Evolutionary conservation across 2,888 invertebrate species (phyloP), one percentile per base, ranked within the genome.

Genomic region (Stictocephala bisonia): DNA sequence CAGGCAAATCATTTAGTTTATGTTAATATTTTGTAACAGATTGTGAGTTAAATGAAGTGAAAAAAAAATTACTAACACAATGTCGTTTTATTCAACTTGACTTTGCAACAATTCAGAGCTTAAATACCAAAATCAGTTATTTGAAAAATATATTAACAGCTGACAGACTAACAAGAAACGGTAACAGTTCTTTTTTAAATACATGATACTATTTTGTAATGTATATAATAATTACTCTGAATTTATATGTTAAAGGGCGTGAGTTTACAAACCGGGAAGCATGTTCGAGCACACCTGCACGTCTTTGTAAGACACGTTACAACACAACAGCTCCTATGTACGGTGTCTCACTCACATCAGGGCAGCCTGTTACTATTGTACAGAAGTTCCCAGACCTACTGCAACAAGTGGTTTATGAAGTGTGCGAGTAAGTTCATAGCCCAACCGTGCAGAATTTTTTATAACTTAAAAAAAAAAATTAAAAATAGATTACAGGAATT

Each of bases 261-360:
- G 83, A 85, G 24, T 84, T 80, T 84, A 75, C 83, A 85, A 71
- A 78, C 83, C 71, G 84, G 82, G 76, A 82, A 75, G 81, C 84
- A 1, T 87, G 90, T 79, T 85, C 86, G 75, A 90, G 91, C 15
- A 90, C 92, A 40, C 91, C 92, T 1, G 87, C 92, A 22, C 88
- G 96, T 74, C 87, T 96, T 40, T 96, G 96, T 83, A 91, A 93
- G 81, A 95, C 96, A 7, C 88, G 95, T 73, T 95, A 95, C 85
- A 96, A 96, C 85, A 96, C 96, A 22, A 96, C 96, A 50, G 96
- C 96, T 18, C 96, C 96, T 0, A 93, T 96, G 93, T 96, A 95
- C 82, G 96, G 96, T n/a, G 95, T 96, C 50, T 95, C 95, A 18
- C 86, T 96, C 41, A 96, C 96, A 15, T 95, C 95, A 13, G 96